Evolutionary conservation across 2,888 invertebrate species (phyloP).

Genomic region (Saturnia pavonia): DNA sequence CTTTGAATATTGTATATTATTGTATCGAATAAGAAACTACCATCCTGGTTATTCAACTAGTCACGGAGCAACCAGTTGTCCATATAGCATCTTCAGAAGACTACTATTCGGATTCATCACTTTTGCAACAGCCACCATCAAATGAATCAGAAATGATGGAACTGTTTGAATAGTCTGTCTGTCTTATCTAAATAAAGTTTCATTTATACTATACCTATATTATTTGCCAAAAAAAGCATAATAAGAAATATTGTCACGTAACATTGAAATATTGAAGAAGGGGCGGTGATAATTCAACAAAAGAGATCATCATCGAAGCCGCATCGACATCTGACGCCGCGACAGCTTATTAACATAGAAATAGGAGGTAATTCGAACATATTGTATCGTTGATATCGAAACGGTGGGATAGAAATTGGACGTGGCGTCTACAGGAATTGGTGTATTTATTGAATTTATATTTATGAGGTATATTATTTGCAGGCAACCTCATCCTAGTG

Average conservation of each 20-base stretch:
- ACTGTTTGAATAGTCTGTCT: too few species aligned
- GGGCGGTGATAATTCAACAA: not conserved
- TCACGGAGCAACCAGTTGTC: too few species aligned
- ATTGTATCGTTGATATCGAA: not conserved
- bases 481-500: not conserved
- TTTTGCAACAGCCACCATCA: too few species aligned
- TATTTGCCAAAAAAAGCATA: not conserved
- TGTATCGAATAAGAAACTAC: too few species aligned
- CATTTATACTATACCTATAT: too few species aligned
- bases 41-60: too few species aligned
- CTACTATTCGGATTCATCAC: too few species aligned
- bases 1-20: too few species aligned
- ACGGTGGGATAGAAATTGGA: not conserved
- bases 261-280: not conserved
- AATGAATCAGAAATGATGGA: too few species aligned
- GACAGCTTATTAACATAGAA: not conserved
- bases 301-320: not conserved
- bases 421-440: not conserved
- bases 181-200: too few species aligned
- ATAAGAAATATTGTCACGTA: not conserved
- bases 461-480: slow-evolving; percentile 3
- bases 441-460: slow-evolving; percentile 8
- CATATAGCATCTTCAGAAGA: too few species aligned
- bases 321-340: not conserved
- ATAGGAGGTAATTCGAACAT: not conserved